Evolutionary conservation across 2,113 vertebrate genomes (phyloP).

Genomic region (Psophia crepitans): DNA sequence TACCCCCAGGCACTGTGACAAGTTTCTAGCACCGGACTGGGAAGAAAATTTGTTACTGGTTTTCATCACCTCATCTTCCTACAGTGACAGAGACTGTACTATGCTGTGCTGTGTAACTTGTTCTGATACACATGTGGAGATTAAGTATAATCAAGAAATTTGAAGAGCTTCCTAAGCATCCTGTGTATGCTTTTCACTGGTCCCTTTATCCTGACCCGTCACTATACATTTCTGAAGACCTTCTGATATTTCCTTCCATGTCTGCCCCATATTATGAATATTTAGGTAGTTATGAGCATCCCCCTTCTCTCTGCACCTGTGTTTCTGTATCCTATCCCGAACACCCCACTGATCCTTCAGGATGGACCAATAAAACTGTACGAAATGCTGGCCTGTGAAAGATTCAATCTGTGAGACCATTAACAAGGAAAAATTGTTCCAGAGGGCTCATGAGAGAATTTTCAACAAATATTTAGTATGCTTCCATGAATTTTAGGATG

Average conservation of each 20-base stretch:
- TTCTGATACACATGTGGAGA: background rate
- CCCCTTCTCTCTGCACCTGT: background rate
- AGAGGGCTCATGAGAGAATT: accelerated
- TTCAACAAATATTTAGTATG: background rate
- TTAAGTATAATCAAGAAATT: background rate
- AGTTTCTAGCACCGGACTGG: background rate
- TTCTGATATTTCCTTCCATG: background rate
- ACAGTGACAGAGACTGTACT: background rate
- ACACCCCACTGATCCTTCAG: background rate
- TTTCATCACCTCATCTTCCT: background rate
- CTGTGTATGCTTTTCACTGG: background rate
- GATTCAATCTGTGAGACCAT: background rate
- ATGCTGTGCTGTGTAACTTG: background rate
- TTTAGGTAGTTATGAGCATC: background rate
- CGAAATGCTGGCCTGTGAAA: background rate
- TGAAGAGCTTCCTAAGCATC: accelerated
- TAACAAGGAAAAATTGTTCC: background rate
- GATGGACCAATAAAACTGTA: background rate
- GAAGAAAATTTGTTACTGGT: background rate
- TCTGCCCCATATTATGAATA: background rate
- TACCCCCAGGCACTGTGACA: background rate
- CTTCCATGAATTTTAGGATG: background rate
- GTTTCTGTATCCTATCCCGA: background rate
- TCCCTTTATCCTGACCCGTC: background rate
- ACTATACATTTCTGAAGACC: background rate